phyloP scores from a whole-genome alignment of 1,140 invertebrate genomes.

The Leptopilina boulardi region DNA sequence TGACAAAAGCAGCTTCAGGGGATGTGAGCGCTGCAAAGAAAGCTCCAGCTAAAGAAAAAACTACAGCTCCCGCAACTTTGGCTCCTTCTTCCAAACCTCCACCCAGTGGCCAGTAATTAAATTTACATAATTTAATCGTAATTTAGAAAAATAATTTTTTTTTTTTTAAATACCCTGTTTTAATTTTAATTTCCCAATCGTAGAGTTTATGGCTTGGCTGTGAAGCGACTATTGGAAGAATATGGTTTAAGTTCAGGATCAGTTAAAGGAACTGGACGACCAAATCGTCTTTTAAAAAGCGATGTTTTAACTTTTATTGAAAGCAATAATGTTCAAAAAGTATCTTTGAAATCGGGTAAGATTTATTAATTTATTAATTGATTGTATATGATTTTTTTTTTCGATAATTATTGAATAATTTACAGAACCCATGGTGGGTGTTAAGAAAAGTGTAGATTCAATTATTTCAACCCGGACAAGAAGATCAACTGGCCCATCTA shows the following conservation, averaged over 20 bases:
- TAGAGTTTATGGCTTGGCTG: slow-evolving; percentile 80
- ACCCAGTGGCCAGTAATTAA: slow-evolving; percentile 67
- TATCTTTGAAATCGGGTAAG: slow-evolving; percentile 67
- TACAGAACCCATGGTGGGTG: neutral
- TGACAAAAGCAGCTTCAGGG: slow-evolving; percentile 67
- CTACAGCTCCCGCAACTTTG: slow-evolving; percentile 48
- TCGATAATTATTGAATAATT: neutral
- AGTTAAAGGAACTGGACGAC: slow-evolving; percentile 78
- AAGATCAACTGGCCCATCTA: slow-evolving; percentile 48
- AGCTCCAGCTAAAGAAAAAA: slow-evolving; percentile 55
- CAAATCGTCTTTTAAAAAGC: slow-evolving; percentile 80
- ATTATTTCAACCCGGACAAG: slow-evolving; percentile 35
- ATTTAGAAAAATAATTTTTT: neutral
- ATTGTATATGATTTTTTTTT: too few species aligned
- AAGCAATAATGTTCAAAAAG: slow-evolving; percentile 76
- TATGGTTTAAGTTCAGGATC: slow-evolving; percentile 77
- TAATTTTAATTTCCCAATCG: slow-evolving; percentile 37
- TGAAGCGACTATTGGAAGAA: slow-evolving; percentile 78
- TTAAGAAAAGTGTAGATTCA: neutral
- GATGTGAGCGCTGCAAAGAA: slow-evolving; percentile 58
- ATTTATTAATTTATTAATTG: too few species aligned
- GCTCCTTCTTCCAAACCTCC: slow-evolving; percentile 53
- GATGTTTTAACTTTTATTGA: slow-evolving; percentile 80
- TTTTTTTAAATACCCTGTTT: slow-evolving; percentile 9
- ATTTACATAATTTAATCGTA: neutral